Evolutionary conservation across 2,797 vertebrate species (phyloP).

Genomic region (Crenichthys baileyi): DNA sequence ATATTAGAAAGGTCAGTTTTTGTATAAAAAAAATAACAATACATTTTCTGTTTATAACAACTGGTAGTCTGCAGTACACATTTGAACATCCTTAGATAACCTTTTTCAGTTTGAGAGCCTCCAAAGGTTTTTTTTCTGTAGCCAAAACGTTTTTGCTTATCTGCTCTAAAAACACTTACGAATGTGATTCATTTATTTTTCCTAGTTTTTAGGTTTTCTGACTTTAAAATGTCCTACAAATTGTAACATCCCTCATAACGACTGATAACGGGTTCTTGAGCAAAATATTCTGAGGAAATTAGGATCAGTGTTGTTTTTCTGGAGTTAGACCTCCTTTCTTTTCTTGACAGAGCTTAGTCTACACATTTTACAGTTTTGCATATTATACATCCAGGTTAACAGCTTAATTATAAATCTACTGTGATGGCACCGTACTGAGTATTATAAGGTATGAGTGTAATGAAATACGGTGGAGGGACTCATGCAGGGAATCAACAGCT

Average conservation of each 20-base stretch:
- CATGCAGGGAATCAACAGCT: not conserved
- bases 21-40: not conserved
- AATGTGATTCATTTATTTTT: not conserved
- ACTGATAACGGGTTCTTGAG: not conserved
- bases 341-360: not conserved
- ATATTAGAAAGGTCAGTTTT: not conserved
- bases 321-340: not conserved
- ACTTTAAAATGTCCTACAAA: not conserved
- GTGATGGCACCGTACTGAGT: not conserved
- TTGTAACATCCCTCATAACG: not conserved
- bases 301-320: not conserved
- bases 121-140: not conserved
- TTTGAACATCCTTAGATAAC: not conserved
- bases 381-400: conserved; percentile 17
- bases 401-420: conserved; percentile 6
- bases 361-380: conserved; percentile 1
- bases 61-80: not conserved
- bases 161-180: not conserved
- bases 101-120: not conserved
- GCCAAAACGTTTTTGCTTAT: not conserved
- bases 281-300: not conserved
- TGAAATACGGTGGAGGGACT: conserved; percentile 4
- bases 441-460: conserved; percentile 1
- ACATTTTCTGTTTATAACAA: not conserved
- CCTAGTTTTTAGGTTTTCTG: not conserved